A percentile compares a stretch with the other conserved stretches of the same genome.
Evolutionary conservation across 1,140 invertebrate genomes (phyloP).

Genomic region (Leptoteleia sp.): DNA sequence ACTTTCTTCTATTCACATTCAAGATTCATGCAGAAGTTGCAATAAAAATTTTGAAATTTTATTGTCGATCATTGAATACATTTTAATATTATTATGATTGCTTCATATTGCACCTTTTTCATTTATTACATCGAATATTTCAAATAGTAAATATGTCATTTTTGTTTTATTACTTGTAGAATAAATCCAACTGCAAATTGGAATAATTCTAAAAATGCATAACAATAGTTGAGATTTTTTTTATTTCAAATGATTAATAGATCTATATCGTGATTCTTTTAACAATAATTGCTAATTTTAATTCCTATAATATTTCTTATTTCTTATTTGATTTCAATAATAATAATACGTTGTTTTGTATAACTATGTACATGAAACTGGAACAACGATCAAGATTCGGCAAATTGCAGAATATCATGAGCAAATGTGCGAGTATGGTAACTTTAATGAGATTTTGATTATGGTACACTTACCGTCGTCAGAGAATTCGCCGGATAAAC

Average conservation of each 20-base stretch:
- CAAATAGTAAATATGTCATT: too few species aligned
- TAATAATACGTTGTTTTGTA: not conserved
- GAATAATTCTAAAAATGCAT: too few species aligned
- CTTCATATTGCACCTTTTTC: constrained; percentile 6
- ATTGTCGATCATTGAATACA: constrained; percentile 41
- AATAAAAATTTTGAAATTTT: constrained; percentile 39
- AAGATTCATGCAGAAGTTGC: constrained; percentile 32
- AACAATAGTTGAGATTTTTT: too few species aligned
- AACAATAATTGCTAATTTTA: too few species aligned
- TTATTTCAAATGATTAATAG: too few species aligned
- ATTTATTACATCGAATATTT: too few species aligned
- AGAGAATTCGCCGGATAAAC: constrained; percentile 77
- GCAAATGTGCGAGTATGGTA: constrained; percentile 26
- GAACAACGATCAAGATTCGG: constrained; percentile 16
- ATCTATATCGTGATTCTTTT: too few species aligned
- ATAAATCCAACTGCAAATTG: not conserved
- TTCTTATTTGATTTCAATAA: not conserved
- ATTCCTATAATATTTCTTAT: too few species aligned
- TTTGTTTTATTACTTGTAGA: too few species aligned
- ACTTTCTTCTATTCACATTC: constrained; percentile 24
- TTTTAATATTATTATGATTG: not conserved
- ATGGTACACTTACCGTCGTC: constrained; percentile 82
- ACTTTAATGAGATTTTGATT: not conserved
- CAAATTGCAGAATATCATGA: constrained; percentile 31
- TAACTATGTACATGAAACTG: constrained; percentile 33